Base-by-base conservation (phyloP, 2,888 invertebrate species). In the Cantharis rufa region DNA sequence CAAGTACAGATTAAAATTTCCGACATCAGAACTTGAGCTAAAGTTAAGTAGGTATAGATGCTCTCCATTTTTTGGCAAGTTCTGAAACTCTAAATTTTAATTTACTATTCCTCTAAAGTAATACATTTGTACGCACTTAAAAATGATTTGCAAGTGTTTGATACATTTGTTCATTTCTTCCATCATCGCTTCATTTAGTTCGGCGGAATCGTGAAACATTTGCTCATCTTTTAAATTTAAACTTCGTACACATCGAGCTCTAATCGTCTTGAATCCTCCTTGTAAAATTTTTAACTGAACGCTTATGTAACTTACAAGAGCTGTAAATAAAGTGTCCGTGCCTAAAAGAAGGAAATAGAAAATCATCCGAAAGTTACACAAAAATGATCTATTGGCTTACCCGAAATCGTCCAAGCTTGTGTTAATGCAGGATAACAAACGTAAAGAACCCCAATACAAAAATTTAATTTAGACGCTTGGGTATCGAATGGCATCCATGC, bases 1-100 rank as follows among this genome's bases (percentile, higher is more conserved):
- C 83, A 83, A 62, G 83, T 84, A 72, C 84, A 84, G 15, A 84
- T 80, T 10, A 83, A 79, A 68, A 84, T 79, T 63, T 84, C 75
- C 9, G 84, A 84, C 69, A 83, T 81, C 62, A 84, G 72, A n/a
- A 82, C 82, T 79, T 84, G 84, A 1, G 80, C 75, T 15, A 84
- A 79, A 4, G 82, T 82, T 15, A 83, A 72, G 61, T 80, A 80
- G 2, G 81, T 82, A 71, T 80, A 84, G 10, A 84, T 80, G 10
- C 78, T 63, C 76, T 84, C 84, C 71, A 84, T 78, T 66, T 75
- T 76, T 28, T 80, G 73, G 69, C 83, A 82, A 28, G 82, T 80
- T n/a, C 83, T 84, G 66, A 62, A 82, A 82, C 21, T 7, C 7
- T 1, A 48, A n/a, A 48, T 48, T n/a, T n/a, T 24, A 24, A 24